Evolutionary conservation across 2,797 vertebrate genomes (phyloP), one percentile per base, ranked within the genome.

Genomic region (Tamandua tetradactyla): DNA sequence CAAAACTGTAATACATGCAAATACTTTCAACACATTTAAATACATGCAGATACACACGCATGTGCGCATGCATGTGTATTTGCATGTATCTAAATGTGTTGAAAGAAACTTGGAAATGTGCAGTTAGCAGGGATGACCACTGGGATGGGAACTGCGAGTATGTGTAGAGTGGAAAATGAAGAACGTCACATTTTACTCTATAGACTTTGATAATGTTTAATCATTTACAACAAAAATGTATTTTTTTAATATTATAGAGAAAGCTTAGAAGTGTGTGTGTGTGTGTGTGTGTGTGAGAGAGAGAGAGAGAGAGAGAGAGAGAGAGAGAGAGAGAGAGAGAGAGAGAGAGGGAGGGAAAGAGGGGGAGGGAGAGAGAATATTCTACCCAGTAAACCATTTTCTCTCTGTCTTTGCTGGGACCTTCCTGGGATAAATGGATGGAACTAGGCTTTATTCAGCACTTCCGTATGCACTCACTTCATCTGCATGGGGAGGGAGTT

Each of bases 51-150:
- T n/a, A n/a, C n/a, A n/a, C n/a, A n/a, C n/a, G n/a, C n/a, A n/a
- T 40, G 61, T 78, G 13, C 78, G 13, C 20, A 55, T 55, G 52
- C 20, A 13, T 14, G 2, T 76, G 1, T 81, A 57, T 83, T 64
- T 49, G 75, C 94, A 75, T 87, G 25, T 81, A 57, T 83, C 66
- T 57, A 80, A 95, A 80, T 87, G 25, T 37, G 71, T 20, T 88
- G 61, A n/a, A 68, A 78, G 59, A 32, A 4, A 6, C 15, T 44
- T 89, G 42, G 83, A 62, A 1, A 82, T 66, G 32, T 4, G 27
- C 59, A 61, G 17, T 80, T 87, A 86, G 57, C 30, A 59, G 3
- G 72, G 86, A 68, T 83, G 64, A 76, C 35, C 15, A 23, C 35
- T 57, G 13, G n/a, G 42, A 83, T 2, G 44, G 17, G 35, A 85